Conservation (phyloP, 2,888 invertebrate species). For the Lagria hirta region DNA sequence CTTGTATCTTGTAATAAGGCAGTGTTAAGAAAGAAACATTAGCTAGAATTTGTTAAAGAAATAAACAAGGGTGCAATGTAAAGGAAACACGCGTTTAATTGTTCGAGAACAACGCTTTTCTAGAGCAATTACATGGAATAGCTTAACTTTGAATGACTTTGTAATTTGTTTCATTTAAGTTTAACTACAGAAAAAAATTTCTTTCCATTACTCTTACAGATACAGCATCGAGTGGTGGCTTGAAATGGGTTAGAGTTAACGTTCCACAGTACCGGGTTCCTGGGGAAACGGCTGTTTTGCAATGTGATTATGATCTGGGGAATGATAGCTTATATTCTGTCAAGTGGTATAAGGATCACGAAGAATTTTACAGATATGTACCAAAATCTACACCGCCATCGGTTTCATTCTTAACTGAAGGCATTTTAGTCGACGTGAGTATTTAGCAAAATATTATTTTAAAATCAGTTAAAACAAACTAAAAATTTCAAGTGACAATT, state of each 20-base stretch:
- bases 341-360: constrained; percentile 84
- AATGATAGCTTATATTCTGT: constrained; percentile 73
- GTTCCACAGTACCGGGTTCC: constrained; percentile 53
- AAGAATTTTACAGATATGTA: constrained; percentile 79
- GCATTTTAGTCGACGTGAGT: constrained; percentile 71
- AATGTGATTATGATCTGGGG: constrained; percentile 53
- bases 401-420: constrained; percentile 69
- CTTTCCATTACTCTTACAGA: constrained; percentile 11
- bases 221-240: constrained; percentile 29
- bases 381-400: constrained; percentile 72
- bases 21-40: no score
- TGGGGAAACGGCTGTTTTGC: constrained; percentile 50
- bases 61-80: no score
- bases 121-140: no score
- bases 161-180: neutral
- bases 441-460: neutral
- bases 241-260: constrained; percentile 53
- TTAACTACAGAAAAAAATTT: neutral
- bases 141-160: no score
- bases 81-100: no score
- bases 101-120: no score
- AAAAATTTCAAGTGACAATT: constrained; percentile 1
- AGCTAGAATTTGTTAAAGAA: no score
- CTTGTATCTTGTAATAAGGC: no score
- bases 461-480: constrained; percentile 2